Evolutionary conservation across 2,113 vertebrate species (phyloP).

Genomic region (Tonatia bakeri): DNA sequence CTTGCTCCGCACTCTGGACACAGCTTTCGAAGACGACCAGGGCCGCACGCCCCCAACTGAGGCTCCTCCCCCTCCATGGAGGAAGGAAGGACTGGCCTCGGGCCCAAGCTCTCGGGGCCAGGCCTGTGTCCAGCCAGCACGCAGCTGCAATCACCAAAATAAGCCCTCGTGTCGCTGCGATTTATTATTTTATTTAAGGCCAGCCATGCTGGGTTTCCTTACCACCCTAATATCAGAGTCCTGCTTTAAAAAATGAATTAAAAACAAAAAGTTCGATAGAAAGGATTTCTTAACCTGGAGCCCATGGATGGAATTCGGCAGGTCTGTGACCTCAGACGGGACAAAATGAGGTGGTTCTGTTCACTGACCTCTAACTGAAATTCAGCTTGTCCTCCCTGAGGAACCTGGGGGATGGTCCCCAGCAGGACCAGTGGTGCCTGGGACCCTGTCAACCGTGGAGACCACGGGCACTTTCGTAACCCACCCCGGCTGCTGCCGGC

Average conservation of each 20-base stretch:
- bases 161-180: neutral
- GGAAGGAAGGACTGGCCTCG: neutral
- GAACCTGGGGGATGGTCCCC: neutral
- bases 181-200: neutral
- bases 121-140: neutral
- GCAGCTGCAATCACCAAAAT: no score
- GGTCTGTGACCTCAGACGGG: neutral
- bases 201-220: fast-evolving
- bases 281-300: neutral
- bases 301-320: neutral
- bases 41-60: neutral
- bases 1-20: fast-evolving
- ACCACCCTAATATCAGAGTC: neutral
- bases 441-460: neutral
- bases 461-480: no score
- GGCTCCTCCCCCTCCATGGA: neutral
- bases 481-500: fast-evolving
- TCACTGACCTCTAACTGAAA: neutral
- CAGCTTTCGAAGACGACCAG: neutral
- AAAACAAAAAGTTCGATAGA: neutral
- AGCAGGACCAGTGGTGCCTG: neutral
- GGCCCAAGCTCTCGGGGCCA: neutral
- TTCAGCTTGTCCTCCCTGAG: neutral
- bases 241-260: neutral
- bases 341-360: neutral